phyloP scores from a whole-genome alignment of 2,888 invertebrate genomes.

The Tribolium freemani region DNA sequence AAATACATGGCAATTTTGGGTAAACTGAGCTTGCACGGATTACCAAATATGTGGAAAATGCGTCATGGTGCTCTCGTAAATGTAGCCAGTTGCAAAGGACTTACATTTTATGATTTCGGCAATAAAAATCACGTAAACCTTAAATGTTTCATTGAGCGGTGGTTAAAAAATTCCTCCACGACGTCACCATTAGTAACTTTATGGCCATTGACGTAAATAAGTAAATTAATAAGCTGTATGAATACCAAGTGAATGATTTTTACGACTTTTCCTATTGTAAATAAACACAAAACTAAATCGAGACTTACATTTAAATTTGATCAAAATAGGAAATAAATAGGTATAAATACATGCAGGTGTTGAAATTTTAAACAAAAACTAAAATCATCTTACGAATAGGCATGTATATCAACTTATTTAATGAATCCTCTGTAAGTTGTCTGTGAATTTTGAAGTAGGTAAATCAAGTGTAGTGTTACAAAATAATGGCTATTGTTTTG shows the following conservation, averaged over 20 bases:
- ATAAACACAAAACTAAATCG: no score
- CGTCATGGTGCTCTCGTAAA: slow-evolving; percentile 13
- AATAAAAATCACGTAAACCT: background rate
- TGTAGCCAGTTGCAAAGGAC: background rate
- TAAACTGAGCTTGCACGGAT: background rate
- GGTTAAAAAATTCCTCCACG: background rate
- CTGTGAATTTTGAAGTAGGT: no score
- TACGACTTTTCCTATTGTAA: background rate
- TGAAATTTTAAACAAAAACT: no score
- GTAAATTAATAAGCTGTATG: background rate
- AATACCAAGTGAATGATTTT: background rate
- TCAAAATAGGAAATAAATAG: no score
- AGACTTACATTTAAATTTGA: no score
- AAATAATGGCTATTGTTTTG: no score
- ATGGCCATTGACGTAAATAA: background rate
- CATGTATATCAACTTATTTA: no score
- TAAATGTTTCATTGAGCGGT: slow-evolving; percentile 1
- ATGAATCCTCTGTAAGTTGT: no score
- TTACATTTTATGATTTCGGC: background rate
- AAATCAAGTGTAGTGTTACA: no score
- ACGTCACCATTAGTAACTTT: background rate
- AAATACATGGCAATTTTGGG: slow-evolving; percentile 10
- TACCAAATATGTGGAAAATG: slow-evolving; percentile 11
- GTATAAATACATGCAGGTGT: no score
- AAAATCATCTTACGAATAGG: no score